Base-by-base conservation (phyloP, 2,888 invertebrate species). In the Drosophila paranaensis region DNA sequence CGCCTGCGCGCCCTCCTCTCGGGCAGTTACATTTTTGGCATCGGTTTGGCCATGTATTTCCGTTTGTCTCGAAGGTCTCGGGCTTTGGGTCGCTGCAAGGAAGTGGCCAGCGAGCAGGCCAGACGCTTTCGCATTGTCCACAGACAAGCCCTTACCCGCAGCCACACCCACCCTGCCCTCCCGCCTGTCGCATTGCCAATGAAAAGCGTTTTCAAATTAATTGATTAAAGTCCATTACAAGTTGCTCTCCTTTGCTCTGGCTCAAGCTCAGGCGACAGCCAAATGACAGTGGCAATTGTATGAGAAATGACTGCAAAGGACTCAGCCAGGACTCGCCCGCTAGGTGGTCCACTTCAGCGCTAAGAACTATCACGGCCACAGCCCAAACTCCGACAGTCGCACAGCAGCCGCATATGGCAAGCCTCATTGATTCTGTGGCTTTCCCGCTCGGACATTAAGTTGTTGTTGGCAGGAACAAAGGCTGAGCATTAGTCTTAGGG, bases 181-280 rank as follows among this genome's bases (percentile, higher is more conserved):
- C 45, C 43, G 48, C 57, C 27, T 27, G 35, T 60, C 39, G 42
- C 60, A 72, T 74, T 69, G 81, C 74, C 85, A 82, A 88, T 84
- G 84, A 82, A 88, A 84, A 84, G 85, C 84, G 84, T 84, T 85
- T 84, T 84, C 89, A 88, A 89, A 88, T 88, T 88, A 88, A 88
- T 88, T 88, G 87, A 88, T 88, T 89, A 89, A 88, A 88, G 87
- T 89, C 89, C 87, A 88, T 88, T 88, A 88, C 88, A 88, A 89
- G 89, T 80, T 81, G 85, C 67, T 73, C 45, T 45, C 86, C 64
- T 55, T 65, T 50, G 27, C 65, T 13, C 64, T 27, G 50, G 43
- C 33, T 35, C 51, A 14, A 14, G 40, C 60, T 50, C 74, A 30
- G 71, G 57, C 68, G 78, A 76, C 76, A 67, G 56, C 79, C 62